Evolutionary conservation across 2,888 invertebrate genomes (phyloP), one percentile per base, ranked within the genome.

Genomic region (Acanthacorydalis orientalis): DNA sequence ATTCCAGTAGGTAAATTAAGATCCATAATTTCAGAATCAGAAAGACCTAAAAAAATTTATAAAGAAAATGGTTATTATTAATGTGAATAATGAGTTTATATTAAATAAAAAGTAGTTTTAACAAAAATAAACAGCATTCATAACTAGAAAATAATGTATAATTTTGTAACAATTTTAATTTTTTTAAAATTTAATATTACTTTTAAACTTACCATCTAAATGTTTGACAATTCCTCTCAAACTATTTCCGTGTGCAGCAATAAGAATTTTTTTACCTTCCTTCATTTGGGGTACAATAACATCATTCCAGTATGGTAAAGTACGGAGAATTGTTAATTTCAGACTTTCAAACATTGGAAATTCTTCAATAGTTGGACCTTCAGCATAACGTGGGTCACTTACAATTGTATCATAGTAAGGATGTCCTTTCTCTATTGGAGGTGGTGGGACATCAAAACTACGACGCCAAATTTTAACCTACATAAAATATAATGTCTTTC

Each of bases 171-270:
- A n/a, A n/a, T n/a, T n/a, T n/a, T n/a, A n/a, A n/a, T n/a, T n/a
- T n/a, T n/a, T n/a, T n/a, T n/a, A n/a, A n/a, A n/a, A n/a, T n/a
- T 2, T 12, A 14, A 37, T n/a, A 37, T 1, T 12, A 9, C 7
- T 37, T 12, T 16, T 14, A 47, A 41, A 59, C 68, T 64, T 61
- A 73, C 73, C 58, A 64, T 88, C 86, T 58, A 88, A 77, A 70
- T 89, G 84, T 65, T 89, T 90, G 4, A 90, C 86, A 56, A 91
- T 84, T 51, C 89, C 89, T 57, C 90, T 72, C 43, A 89, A 74
- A 60, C 88, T 88, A 64, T 90, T 90, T 37, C 90, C 90, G 61
- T 91, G 90, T 35, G 89, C 87, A 43, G 88, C 89, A 58, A 90
- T 84, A 46, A 91, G 74, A 49, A 90, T 80, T 31, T 69, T 75